Evolutionary conservation across 2,888 invertebrate species (phyloP).

Genomic region (Herminia tarsipennalis): DNA sequence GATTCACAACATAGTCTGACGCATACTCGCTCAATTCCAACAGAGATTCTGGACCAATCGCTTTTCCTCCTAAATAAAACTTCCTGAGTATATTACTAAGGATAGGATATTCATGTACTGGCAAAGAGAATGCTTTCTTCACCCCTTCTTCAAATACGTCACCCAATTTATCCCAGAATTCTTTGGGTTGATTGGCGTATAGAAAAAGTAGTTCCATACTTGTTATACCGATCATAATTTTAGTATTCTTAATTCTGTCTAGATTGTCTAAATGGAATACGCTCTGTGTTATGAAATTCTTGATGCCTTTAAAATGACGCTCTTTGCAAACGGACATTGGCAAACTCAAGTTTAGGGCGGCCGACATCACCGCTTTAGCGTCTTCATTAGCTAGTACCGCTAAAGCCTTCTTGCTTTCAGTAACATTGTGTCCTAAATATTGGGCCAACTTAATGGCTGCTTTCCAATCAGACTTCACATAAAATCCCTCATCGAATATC

Average conservation of each 20-base stretch:
- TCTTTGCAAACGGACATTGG: conserved; percentile 54
- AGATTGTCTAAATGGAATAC: conserved; percentile 43
- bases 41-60: conserved; percentile 40
- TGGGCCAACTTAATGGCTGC: conserved; percentile 55
- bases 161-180: conserved; percentile 26
- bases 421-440: conserved; percentile 45
- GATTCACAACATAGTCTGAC: conserved; percentile 51
- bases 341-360: conserved; percentile 38
- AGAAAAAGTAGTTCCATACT: conserved; percentile 53
- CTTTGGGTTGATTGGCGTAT: conserved; percentile 42
- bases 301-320: conserved; percentile 34
- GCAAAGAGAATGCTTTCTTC: conserved; percentile 20
- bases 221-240: conserved; percentile 58
- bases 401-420: conserved; percentile 47
- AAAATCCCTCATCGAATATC: conserved; percentile 46
- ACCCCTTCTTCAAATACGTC: conserved; percentile 23
- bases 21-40: conserved; percentile 48
- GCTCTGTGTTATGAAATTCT: conserved; percentile 52
- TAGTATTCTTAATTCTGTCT: conserved; percentile 35
- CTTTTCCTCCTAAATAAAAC: conserved; percentile 50
- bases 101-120: conserved; percentile 21
- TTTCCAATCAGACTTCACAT: conserved; percentile 46
- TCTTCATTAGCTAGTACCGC: conserved; percentile 43
- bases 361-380: conserved; percentile 49
- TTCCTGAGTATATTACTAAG: conserved; percentile 35